Percentiles rank a stretch among this genome's conserved stretches.
Evolutionary conservation across 2,797 vertebrate genomes (phyloP).

Genomic region (Lutjanus campechanus): DNA sequence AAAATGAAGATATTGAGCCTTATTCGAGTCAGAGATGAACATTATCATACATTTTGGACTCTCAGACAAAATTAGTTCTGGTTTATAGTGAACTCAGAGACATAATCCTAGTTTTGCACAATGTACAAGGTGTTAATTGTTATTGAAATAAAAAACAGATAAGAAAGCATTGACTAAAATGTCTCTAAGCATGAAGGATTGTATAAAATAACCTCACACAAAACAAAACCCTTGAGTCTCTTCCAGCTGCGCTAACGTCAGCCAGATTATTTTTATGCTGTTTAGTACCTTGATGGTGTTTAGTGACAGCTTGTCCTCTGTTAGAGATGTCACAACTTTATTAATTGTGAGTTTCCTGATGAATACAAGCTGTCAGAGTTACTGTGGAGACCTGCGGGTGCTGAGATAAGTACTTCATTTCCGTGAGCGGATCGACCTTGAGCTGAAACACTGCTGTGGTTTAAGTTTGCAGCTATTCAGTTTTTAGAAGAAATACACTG

Average conservation of each 20-base stretch:
- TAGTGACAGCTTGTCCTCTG: slow-evolving; percentile 45
- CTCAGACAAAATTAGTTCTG: background rate
- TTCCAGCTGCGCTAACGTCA: background rate
- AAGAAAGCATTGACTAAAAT: background rate
- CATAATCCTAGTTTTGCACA: background rate
- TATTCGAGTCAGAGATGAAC: background rate
- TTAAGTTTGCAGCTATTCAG: background rate
- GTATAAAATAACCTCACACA: background rate
- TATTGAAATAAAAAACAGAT: too few relatives aligned
- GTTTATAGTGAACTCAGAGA: background rate
- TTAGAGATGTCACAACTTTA: slow-evolving; percentile 51
- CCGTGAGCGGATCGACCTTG: slow-evolving; percentile 43
- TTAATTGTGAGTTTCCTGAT: slow-evolving; percentile 59
- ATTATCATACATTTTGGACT: background rate
- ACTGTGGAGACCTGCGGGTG: slow-evolving; percentile 33
- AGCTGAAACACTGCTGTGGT: background rate
- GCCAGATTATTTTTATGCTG: background rate
- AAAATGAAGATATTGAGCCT: background rate
- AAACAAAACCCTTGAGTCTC: slow-evolving; percentile 27
- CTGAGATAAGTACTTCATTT: background rate
- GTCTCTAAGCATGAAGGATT: background rate
- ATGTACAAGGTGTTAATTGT: background rate
- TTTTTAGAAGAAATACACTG: background rate
- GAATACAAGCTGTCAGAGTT: slow-evolving; percentile 48
- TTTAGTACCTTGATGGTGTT: slow-evolving; percentile 19